Evolutionary conservation across 2,888 invertebrate genomes (phyloP).

Genomic region (Deilephila porcellus): DNA sequence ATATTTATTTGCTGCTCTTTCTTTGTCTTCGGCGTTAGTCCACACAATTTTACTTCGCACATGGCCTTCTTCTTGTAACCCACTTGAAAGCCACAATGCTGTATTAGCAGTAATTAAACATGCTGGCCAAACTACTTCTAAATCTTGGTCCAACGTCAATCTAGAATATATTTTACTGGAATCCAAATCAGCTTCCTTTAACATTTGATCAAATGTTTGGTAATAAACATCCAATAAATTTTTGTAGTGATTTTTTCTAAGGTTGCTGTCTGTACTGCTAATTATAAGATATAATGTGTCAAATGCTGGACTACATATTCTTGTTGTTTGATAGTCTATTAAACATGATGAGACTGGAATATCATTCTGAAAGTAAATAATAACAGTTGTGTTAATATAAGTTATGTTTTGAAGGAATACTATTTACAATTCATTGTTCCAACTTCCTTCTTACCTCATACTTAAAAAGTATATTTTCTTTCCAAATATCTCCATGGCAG

Average conservation of each 20-base stretch:
- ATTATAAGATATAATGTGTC: slow-evolving; percentile 70
- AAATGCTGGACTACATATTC: slow-evolving; percentile 68
- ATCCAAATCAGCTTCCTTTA: slow-evolving; percentile 50
- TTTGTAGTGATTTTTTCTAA: slow-evolving; percentile 55
- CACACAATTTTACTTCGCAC: slow-evolving; percentile 66
- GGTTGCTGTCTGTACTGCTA: slow-evolving; percentile 60
- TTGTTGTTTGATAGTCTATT: slow-evolving; percentile 74
- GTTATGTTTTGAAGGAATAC: not conserved
- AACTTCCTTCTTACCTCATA: slow-evolving; percentile 62
- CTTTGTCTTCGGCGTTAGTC: slow-evolving; percentile 56
- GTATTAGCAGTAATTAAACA: slow-evolving; percentile 74
- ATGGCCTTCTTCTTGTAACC: slow-evolving; percentile 75
- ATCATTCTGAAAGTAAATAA: slow-evolving; percentile 51
- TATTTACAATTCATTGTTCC: not conserved
- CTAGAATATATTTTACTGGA: slow-evolving; percentile 55
- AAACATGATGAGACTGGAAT: slow-evolving; percentile 66
- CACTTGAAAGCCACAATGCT: slow-evolving; percentile 71
- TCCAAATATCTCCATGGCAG: slow-evolving; percentile 80
- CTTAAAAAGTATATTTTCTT: slow-evolving; percentile 75
- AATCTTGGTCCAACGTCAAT: slow-evolving; percentile 61
- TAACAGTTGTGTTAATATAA: not conserved
- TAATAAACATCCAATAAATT: slow-evolving; percentile 64
- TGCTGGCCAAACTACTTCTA: slow-evolving; percentile 65
- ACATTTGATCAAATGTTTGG: slow-evolving; percentile 51
- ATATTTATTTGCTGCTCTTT: slow-evolving; percentile 57